phyloP scores from a whole-genome alignment of 2,888 invertebrate genomes.

The Himalopsyche tibetana region DNA sequence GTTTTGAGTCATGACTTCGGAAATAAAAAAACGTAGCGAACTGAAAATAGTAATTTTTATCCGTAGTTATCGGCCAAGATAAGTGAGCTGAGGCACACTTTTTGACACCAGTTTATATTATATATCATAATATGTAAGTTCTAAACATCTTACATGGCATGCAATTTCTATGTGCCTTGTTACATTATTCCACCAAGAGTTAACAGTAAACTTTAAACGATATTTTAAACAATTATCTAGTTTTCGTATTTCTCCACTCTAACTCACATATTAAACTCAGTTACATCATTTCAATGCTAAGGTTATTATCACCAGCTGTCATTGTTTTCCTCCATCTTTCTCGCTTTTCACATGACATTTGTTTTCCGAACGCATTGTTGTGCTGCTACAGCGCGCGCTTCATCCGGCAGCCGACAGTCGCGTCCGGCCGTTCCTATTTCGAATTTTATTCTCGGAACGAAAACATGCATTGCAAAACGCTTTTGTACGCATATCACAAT shows the following conservation, averaged over 20 bases:
- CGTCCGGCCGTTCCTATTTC: constrained; percentile 31
- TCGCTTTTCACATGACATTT: constrained; percentile 31
- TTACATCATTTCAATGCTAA: constrained; percentile 11
- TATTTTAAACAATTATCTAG: no score
- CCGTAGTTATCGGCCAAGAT: no score
- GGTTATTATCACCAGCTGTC: not conserved
- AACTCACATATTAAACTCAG: not conserved
- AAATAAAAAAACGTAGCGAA: no score
- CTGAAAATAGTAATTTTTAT: no score
- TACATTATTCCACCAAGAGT: no score
- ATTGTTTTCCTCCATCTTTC: constrained; percentile 28
- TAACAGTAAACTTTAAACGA: no score
- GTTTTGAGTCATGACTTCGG: no score
- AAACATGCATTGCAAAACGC: constrained; percentile 33
- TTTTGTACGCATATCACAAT: not conserved
- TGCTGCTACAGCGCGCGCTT: constrained; percentile 12
- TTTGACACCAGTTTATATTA: no score
- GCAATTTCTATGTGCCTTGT: no score
- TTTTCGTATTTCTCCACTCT: not conserved
- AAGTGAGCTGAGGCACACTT: no score
- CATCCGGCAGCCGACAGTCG: constrained; percentile 8
- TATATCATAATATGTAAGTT: no score
- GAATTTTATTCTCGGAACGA: constrained; percentile 34
- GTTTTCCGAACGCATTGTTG: constrained; percentile 24
- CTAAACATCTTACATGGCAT: no score